Conservation (phyloP, 2,113 vertebrate species). For the Lepisosteus osseus region DNA sequence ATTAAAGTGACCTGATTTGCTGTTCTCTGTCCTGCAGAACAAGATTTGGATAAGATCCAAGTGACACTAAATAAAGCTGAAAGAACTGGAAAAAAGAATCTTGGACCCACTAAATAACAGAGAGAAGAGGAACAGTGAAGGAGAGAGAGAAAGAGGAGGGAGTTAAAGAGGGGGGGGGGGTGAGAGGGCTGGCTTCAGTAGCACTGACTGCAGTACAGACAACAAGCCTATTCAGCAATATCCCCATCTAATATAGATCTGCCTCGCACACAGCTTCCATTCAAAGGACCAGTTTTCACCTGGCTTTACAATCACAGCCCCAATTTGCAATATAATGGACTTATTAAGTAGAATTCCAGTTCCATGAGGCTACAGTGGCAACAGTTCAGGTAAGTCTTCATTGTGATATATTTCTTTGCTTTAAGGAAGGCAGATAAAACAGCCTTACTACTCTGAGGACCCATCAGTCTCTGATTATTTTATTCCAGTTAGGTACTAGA, state of each 20-base stretch:
- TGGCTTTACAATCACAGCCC: neutral
- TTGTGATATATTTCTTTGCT: neutral
- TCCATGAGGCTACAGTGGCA: neutral
- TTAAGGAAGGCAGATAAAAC: neutral
- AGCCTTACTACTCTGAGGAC: neutral
- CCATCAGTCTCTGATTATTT: too few species aligned
- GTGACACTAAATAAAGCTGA: neutral
- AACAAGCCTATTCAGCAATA: constrained; percentile 24
- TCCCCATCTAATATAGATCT: constrained; percentile 9
- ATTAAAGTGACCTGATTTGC: neutral
- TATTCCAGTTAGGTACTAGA: too few species aligned
- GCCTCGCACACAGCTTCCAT: neutral
- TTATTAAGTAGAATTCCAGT: neutral
- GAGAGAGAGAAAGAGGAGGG: constrained; percentile 25
- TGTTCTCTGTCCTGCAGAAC: neutral
- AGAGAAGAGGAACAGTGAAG: constrained; percentile 10
- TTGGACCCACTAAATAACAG: neutral
- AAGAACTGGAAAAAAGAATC: neutral
- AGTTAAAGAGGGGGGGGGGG: constrained; percentile 33
- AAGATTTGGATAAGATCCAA: neutral
- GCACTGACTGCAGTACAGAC: constrained; percentile 23
- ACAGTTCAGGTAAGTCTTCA: constrained; percentile 16
- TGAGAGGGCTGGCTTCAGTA: constrained; percentile 40
- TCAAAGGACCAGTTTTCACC: neutral
- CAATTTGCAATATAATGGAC: constrained; percentile 7